A percentile compares a stretch with the other conserved stretches of the same genome.
Conservation (phyloP, 2,113 vertebrate species). For the Hoplias malabaricus region DNA sequence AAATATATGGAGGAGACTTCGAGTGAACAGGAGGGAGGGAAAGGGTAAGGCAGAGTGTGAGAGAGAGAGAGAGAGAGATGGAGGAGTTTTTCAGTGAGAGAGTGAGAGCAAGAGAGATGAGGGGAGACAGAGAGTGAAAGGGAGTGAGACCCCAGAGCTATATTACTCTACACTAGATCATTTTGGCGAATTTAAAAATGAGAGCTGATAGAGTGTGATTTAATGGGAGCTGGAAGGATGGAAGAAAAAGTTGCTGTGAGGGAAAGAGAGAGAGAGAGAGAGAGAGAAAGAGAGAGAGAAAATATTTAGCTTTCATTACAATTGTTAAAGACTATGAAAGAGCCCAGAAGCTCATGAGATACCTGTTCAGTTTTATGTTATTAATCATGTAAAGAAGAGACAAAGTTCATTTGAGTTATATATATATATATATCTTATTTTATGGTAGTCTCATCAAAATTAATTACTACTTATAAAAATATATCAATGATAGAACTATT, state of each 20-base stretch:
- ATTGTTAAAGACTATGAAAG: conserved; percentile 18
- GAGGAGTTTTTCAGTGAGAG: no score
- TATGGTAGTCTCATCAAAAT: no score
- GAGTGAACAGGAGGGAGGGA: neutral
- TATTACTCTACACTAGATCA: conserved; percentile 20
- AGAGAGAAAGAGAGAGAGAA: conserved; percentile 1
- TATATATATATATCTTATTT: no score
- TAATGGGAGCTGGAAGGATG: neutral
- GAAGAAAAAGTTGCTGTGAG: neutral
- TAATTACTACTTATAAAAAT: no score
- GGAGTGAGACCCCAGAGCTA: conserved; percentile 2
- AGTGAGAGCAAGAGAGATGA: neutral
- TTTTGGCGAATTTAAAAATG: conserved; percentile 33
- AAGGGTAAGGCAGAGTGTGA: no score
- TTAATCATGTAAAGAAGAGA: neutral
- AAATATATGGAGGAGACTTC: no score
- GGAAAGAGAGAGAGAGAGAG: conserved; percentile 5
- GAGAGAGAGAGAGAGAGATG: neutral
- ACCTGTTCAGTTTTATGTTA: neutral
- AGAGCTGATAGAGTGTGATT: conserved; percentile 19
- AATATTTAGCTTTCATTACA: conserved; percentile 3
- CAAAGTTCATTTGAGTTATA: no score
- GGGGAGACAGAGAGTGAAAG: neutral
- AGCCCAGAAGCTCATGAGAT: conserved; percentile 15
- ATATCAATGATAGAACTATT: no score